phyloP scores from a whole-genome alignment of 2,113 vertebrate genomes.

The Catharus bicknelli region DNA sequence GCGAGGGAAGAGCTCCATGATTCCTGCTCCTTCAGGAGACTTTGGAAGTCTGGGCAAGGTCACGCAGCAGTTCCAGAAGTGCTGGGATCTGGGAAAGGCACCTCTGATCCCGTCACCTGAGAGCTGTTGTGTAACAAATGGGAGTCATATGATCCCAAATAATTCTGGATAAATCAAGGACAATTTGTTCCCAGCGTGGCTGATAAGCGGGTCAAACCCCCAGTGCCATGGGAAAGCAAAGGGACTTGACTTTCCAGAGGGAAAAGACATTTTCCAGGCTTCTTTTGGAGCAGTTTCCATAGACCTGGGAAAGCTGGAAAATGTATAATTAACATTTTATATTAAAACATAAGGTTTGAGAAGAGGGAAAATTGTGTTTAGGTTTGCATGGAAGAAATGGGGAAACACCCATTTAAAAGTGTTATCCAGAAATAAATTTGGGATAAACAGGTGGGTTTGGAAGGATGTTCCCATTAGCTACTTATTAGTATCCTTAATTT shows the following conservation, averaged over 20 bases:
- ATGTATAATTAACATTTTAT: neutral
- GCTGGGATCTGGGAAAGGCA: neutral
- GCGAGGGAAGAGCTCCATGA: neutral
- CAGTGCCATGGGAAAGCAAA: neutral
- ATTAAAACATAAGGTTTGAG: neutral
- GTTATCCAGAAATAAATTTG: neutral
- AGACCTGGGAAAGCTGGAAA: neutral
- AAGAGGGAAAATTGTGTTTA: neutral
- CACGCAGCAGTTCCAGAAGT: neutral
- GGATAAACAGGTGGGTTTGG: neutral
- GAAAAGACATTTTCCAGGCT: neutral
- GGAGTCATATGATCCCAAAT: neutral
- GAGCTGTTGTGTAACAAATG: neutral
- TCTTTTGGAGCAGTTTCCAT: neutral
- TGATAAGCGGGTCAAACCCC: neutral
- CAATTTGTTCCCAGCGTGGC: neutral
- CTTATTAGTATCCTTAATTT: neutral
- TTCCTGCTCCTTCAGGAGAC: neutral
- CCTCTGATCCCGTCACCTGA: neutral
- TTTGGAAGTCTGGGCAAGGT: neutral
- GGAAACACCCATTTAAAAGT: neutral
- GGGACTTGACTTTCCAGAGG: neutral
- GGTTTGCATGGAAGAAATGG: neutral
- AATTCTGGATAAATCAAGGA: neutral
- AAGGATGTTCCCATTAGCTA: neutral